Conservation (phyloP, 2,113 vertebrate species). For the Crotalus viridis region DNA sequence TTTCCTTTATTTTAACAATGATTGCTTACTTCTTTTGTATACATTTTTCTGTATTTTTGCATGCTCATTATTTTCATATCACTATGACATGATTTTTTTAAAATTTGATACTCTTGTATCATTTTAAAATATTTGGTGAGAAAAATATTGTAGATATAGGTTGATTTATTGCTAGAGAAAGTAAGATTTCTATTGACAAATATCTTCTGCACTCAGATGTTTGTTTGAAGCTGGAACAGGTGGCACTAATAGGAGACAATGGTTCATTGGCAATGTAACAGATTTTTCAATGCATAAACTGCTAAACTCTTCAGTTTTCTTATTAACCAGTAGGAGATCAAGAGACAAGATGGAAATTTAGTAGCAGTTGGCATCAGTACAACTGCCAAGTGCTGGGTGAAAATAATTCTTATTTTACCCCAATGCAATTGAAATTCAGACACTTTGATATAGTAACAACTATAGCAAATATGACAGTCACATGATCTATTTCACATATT, state of each 20-base stretch:
- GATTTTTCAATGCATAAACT: conserved; percentile 18
- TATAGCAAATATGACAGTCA: background rate
- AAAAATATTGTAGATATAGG: conserved; percentile 1
- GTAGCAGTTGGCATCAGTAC: conserved; percentile 13
- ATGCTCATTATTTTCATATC: background rate
- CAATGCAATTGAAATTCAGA: background rate
- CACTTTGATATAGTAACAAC: background rate
- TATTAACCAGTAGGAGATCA: conserved; percentile 19
- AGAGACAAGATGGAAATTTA: conserved; percentile 7
- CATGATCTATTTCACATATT: background rate
- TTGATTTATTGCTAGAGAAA: conserved; percentile 11
- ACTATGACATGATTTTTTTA: background rate
- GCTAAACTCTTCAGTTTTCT: conserved; percentile 22
- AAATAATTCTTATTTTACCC: conserved; percentile 8
- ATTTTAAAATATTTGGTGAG: background rate
- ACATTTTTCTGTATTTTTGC: background rate
- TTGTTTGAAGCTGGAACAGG: conserved; percentile 23
- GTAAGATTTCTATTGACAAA: conserved; percentile 9
- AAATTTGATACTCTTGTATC: background rate
- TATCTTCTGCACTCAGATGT: background rate
- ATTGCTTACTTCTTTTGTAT: background rate
- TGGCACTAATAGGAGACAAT: background rate
- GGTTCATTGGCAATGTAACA: background rate
- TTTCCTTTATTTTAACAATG: background rate
- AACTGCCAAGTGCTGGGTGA: background rate